These are phyloP conservation scores for Diogma glabrata DNA, from an alignment of 2,888 invertebrate genomes.

Conservation along the genomic window DNA sequence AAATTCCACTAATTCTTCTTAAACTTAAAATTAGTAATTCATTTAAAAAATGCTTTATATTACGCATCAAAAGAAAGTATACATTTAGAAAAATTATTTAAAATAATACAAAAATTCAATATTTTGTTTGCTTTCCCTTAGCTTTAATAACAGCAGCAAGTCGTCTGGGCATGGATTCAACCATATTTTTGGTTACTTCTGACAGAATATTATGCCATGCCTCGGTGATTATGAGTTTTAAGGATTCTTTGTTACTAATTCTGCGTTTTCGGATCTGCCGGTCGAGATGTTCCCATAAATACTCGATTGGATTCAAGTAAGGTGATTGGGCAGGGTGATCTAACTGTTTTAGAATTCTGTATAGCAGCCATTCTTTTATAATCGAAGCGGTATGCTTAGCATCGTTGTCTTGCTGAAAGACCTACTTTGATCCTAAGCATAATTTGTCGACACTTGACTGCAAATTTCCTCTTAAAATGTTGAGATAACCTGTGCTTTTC, in stretches of 20 bases:
- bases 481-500: not conserved
- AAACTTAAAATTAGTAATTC: too few species aligned
- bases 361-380: not conserved
- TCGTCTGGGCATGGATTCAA: too few species aligned
- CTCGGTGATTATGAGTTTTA: not conserved
- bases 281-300: not conserved
- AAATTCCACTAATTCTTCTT: too few species aligned
- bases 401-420: not conserved
- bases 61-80: too few species aligned
- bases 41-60: too few species aligned
- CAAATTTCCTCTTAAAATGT: not conserved
- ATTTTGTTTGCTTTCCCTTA: too few species aligned
- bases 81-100: too few species aligned
- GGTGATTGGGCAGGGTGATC: not conserved
- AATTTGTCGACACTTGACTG: not conserved
- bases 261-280: not conserved
- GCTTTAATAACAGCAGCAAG: too few species aligned
- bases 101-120: too few species aligned
- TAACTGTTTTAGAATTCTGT: not conserved
- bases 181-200: not conserved
- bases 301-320: not conserved
- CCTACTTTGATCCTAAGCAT: not conserved
- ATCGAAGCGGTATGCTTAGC: not conserved
- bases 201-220: not conserved
- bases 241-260: not conserved